These are phyloP conservation scores for Cosmia pyralina DNA, from an alignment of 2,888 invertebrate species.

Conservation along the genomic window DNA sequence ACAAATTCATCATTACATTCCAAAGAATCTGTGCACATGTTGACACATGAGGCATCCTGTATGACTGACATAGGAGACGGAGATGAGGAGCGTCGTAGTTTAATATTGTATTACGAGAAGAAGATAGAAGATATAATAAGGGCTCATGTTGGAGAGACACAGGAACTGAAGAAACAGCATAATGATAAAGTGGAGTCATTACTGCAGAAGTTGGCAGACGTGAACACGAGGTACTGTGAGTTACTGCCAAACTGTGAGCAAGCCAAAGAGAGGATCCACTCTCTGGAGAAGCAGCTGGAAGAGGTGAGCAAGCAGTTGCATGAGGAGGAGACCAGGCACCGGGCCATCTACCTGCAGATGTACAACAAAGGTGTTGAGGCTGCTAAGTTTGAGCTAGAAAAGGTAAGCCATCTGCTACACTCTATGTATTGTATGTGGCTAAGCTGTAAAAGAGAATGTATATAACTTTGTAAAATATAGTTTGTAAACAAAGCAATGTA, in stretches of 20 bases:
- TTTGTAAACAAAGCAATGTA: slow-evolving; percentile 9
- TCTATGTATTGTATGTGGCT: neutral
- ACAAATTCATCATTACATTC: slow-evolving; percentile 94
- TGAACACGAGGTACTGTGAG: slow-evolving; percentile 94
- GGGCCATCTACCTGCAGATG: slow-evolving; percentile 95
- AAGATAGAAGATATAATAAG: slow-evolving; percentile 94
- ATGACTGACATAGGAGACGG: slow-evolving; percentile 89
- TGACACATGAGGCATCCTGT: slow-evolving; percentile 89
- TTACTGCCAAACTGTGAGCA: slow-evolving; percentile 93
- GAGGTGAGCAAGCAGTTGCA: slow-evolving; percentile 92
- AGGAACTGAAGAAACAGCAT: slow-evolving; percentile 94
- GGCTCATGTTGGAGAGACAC: slow-evolving; percentile 91
- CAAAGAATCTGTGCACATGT: slow-evolving; percentile 92
- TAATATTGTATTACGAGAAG: slow-evolving; percentile 93
- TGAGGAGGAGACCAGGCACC: slow-evolving; percentile 93
- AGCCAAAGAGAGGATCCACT: slow-evolving; percentile 93
- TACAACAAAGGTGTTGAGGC: slow-evolving; percentile 95
- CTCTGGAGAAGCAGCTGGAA: slow-evolving; percentile 93
- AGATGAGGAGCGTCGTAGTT: slow-evolving; percentile 92
- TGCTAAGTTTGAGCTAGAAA: slow-evolving; percentile 93
- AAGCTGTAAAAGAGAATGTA: neutral
- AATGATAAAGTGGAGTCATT: slow-evolving; percentile 95
- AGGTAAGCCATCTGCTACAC: slow-evolving; percentile 85
- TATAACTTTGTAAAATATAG: neutral
- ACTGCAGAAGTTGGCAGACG: slow-evolving; percentile 93